Conservation (phyloP, 2,113 vertebrate species). For the Pleuronectes platessa region DNA sequence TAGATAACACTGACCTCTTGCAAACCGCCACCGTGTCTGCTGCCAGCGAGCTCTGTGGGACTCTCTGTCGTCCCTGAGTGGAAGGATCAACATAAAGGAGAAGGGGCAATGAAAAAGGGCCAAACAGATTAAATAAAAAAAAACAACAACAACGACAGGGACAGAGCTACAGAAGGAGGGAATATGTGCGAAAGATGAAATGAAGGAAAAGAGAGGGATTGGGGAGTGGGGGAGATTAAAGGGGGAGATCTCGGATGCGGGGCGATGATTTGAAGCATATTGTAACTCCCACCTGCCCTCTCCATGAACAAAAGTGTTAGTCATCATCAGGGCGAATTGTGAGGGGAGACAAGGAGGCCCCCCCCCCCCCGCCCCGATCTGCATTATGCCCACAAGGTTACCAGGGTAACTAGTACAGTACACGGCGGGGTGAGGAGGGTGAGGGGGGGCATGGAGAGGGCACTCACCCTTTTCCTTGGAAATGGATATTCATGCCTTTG, state of each 20-base stretch:
- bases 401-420: slow-evolving; percentile 83
- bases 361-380: slow-evolving; percentile 82
- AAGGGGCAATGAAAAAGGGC: slow-evolving; percentile 12
- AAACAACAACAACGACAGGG: not conserved
- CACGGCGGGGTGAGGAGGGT: slow-evolving; percentile 61
- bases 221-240: slow-evolving; percentile 41
- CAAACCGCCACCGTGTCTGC: slow-evolving; percentile 68
- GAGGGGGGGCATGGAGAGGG: slow-evolving; percentile 67
- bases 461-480: slow-evolving; percentile 79
- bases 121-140: not conserved
- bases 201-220: slow-evolving; percentile 36
- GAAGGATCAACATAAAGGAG: slow-evolving; percentile 38
- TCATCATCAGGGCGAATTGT: slow-evolving; percentile 82
- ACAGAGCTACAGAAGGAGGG: not conserved
- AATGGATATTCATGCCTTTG: slow-evolving; percentile 83
- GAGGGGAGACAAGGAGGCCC: slow-evolving; percentile 77
- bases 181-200: slow-evolving; percentile 36
- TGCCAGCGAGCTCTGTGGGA: slow-evolving; percentile 68
- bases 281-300: slow-evolving; percentile 82
- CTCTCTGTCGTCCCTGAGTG: slow-evolving; percentile 59
- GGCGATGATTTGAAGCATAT: slow-evolving; percentile 71
- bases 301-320: slow-evolving; percentile 81
- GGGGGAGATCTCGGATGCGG: slow-evolving; percentile 55
- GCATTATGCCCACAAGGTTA: slow-evolving; percentile 81
- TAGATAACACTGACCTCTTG: slow-evolving; percentile 88